phyloP scores from a whole-genome alignment of 2,797 vertebrate species.

The Gambusia yucatana region DNA sequence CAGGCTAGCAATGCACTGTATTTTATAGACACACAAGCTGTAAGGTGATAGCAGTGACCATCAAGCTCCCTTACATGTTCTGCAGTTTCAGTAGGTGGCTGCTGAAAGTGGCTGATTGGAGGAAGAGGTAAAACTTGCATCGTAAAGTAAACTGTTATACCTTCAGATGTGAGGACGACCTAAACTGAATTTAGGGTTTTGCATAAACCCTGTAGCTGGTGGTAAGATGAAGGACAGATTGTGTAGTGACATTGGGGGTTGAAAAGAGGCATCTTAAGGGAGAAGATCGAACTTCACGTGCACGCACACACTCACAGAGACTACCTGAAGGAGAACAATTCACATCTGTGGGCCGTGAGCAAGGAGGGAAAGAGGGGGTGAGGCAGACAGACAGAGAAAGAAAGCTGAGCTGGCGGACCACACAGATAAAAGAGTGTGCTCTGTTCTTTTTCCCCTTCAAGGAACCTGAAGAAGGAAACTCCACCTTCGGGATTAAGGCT shows the following conservation, averaged over 20 bases:
- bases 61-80: slow-evolving; percentile 62
- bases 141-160: slow-evolving; percentile 14
- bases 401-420: slow-evolving; percentile 88
- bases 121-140: slow-evolving; percentile 50
- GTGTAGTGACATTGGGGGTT: slow-evolving; percentile 46
- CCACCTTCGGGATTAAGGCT: slow-evolving; percentile 73
- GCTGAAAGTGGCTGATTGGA: slow-evolving; percentile 28
- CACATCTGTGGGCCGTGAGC: slow-evolving; percentile 71
- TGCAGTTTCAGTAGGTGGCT: slow-evolving; percentile 32
- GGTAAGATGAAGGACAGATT: slow-evolving; percentile 43
- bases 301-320: slow-evolving; percentile 41
- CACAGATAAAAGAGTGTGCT: slow-evolving; percentile 93
- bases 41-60: slow-evolving; percentile 66
- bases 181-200: slow-evolving; percentile 17
- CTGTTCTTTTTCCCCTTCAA: slow-evolving; percentile 83
- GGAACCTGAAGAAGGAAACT: slow-evolving; percentile 73
- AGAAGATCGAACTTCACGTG: slow-evolving; percentile 88
- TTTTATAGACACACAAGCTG: slow-evolving; percentile 71
- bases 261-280: slow-evolving; percentile 84
- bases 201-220: slow-evolving; percentile 6
- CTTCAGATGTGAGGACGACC: neutral
- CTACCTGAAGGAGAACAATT: slow-evolving; percentile 71
- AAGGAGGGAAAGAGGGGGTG: slow-evolving; percentile 56
- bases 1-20: slow-evolving; percentile 5
- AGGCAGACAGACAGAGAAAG: slow-evolving; percentile 69